phyloP scores from a whole-genome alignment of 2,888 invertebrate species.

The Esperia sulphurella region DNA sequence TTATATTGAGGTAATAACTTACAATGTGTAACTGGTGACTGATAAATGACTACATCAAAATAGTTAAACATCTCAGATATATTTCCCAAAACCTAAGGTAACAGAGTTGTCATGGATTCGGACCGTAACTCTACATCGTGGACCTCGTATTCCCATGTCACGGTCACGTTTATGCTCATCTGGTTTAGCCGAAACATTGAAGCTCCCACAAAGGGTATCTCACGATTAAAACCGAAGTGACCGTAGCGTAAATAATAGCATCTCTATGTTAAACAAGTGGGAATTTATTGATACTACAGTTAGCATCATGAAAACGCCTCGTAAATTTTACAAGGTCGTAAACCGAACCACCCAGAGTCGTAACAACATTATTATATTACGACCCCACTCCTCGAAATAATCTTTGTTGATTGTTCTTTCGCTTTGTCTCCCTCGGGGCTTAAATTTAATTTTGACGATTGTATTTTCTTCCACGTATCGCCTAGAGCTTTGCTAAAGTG shows the following conservation, averaged over 20 bases:
- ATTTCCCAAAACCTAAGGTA: slow-evolving; percentile 62
- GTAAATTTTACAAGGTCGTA: slow-evolving; percentile 58
- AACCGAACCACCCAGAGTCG: slow-evolving; percentile 47
- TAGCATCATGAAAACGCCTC: slow-evolving; percentile 57
- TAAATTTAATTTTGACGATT: slow-evolving; percentile 73
- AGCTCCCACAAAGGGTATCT: not conserved
- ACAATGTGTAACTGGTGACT: slow-evolving; percentile 75
- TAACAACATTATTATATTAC: slow-evolving; percentile 62
- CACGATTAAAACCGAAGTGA: slow-evolving; percentile 4
- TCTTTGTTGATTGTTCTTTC: slow-evolving; percentile 65
- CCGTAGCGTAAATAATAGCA: slow-evolving; percentile 32
- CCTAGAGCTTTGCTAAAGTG: slow-evolving; percentile 95
- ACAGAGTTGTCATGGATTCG: slow-evolving; percentile 68
- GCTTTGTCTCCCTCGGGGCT: slow-evolving; percentile 46
- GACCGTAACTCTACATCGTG: not conserved
- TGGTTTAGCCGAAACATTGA: slow-evolving; percentile 6
- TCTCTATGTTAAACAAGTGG: slow-evolving; percentile 60
- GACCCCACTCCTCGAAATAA: slow-evolving; percentile 71
- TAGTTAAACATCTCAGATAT: slow-evolving; percentile 39
- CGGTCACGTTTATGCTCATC: too few relatives aligned
- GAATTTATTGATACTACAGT: slow-evolving; percentile 64
- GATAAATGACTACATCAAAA: slow-evolving; percentile 64
- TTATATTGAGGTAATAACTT: slow-evolving; percentile 76
- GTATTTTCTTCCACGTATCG: slow-evolving; percentile 89
- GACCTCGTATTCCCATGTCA: not conserved